Evolutionary conservation across 2,113 vertebrate genomes (phyloP), one percentile per base, ranked within the genome.

Genomic region (Cavia aperea): DNA sequence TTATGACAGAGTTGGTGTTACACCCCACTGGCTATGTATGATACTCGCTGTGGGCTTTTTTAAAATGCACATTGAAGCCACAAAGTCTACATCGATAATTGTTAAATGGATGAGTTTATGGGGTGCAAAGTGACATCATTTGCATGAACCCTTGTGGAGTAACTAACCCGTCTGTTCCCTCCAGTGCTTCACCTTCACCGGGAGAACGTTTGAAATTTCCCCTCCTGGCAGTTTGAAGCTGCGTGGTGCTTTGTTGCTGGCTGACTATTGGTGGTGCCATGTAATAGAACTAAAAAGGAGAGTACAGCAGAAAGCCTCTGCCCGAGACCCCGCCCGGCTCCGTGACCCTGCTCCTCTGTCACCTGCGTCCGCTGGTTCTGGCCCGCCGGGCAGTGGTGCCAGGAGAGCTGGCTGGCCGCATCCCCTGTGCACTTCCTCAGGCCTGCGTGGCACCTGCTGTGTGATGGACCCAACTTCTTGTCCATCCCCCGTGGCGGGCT

Each of bases 201-300:
- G 14, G 51, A 56, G 33, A 39, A 72, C 66, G 29, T 56, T 39
- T 39, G 49, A n/a, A 39, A 83, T 49, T 31, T 63, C 31, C 19
- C 26, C 62, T 49, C 82, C 33, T 43, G 26, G 46, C 18, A 51
- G 31, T 66, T 82, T 46, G 33, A 5, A 87, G 31, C 72, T 58
- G 0, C 13, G 1, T 13, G 9, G 13, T 26, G 29, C 31, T n/a
- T 1, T 7, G 1, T 31, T 16, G 29, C 26, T 77, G 43, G 12
- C 26, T 77, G 43, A 49, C 72, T 39, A 16, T 26, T 43, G 23
- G 19, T 26, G 7, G 3, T 39, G 24, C 36, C 10, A 14, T 26
- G 26, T 43, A 19, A 29, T 16, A 43, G 81, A 62, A 18, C 26
- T 31, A 46, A 26, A 46, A 70, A n/a, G 33, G 5, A 58, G 18